Conservation (phyloP, 2,888 invertebrate species). For the Alitta virens region DNA sequence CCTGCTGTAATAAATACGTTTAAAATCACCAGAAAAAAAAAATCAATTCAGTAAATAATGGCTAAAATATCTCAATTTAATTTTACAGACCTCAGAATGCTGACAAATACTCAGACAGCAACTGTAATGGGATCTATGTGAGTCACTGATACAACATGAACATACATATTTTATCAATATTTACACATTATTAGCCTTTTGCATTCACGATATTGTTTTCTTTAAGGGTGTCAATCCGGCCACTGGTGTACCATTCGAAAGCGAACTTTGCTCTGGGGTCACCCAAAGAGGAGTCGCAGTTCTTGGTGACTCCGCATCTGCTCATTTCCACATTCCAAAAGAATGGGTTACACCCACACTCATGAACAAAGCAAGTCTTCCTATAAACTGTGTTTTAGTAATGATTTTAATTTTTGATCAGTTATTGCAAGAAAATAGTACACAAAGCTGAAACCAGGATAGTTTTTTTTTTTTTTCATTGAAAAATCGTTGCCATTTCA, state of each 20-base stretch:
- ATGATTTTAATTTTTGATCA: neutral
- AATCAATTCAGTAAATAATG: too few relatives aligned
- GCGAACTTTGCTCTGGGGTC: constrained; percentile 45
- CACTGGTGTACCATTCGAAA: constrained; percentile 45
- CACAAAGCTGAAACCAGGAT: too few relatives aligned
- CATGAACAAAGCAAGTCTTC: constrained; percentile 40
- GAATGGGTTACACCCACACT: constrained; percentile 57
- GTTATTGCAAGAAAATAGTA: too few relatives aligned
- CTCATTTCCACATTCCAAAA: constrained; percentile 61
- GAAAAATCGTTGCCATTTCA: too few relatives aligned
- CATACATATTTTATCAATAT: too few relatives aligned
- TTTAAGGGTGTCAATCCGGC: neutral
- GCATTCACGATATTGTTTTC: too few relatives aligned
- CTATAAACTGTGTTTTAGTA: too few relatives aligned
- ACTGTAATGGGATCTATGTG: constrained; percentile 58
- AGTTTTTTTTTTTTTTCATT: constrained; percentile 15
- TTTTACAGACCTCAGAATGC: constrained; percentile 41
- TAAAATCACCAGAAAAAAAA: too few relatives aligned
- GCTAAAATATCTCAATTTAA: too few relatives aligned
- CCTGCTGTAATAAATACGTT: too few relatives aligned
- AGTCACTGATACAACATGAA: too few relatives aligned
- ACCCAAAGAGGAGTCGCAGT: constrained; percentile 49
- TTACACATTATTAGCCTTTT: too few relatives aligned
- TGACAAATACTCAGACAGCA: constrained; percentile 49
- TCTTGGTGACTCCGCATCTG: constrained; percentile 60